A percentile compares a stretch with the other conserved stretches of the same genome.
These are phyloP conservation scores for Pocillopora meandrina DNA, from an alignment of 92 coral and sea anemone genomes.

Conservation along the genomic window DNA sequence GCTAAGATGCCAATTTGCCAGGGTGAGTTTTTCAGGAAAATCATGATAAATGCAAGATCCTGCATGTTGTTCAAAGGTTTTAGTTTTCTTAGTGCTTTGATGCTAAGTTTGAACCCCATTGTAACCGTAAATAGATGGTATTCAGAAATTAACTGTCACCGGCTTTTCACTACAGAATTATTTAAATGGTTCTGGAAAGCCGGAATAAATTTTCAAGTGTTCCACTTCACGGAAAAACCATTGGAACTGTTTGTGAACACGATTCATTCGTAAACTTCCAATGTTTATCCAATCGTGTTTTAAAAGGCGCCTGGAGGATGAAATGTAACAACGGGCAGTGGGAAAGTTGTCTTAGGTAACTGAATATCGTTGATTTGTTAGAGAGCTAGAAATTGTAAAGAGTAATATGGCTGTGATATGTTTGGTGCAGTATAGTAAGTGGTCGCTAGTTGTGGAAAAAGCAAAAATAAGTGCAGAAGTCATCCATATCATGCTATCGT, in stretches of 20 bases:
- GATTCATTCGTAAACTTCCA: slow-evolving; percentile 7
- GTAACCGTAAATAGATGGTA: too few relatives aligned
- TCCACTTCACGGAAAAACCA: not conserved
- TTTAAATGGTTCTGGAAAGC: too few relatives aligned
- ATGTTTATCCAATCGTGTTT: not conserved
- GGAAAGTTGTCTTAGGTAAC: too few relatives aligned
- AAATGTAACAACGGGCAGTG: slow-evolving; percentile 20
- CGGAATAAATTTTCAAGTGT: too few relatives aligned
- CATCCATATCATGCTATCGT: too few relatives aligned
- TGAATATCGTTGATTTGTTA: not conserved
- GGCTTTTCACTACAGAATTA: too few relatives aligned
- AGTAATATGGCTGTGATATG: not conserved
- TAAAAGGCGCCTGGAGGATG: not conserved
- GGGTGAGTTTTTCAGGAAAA: not conserved
- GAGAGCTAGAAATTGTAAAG: not conserved
- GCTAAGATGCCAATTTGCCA: not conserved
- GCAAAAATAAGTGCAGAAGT: too few relatives aligned
- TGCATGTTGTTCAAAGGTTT: not conserved
- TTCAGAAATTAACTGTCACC: too few relatives aligned
- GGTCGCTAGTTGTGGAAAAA: too few relatives aligned
- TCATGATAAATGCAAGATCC: not conserved
- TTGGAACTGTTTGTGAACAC: slow-evolving; percentile 17
- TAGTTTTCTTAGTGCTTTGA: too few relatives aligned
- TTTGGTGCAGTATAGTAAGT: not conserved
- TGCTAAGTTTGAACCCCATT: too few relatives aligned